A percentile compares a stretch with the other conserved stretches of the same genome.
These are phyloP conservation scores for Rhyacichthys aspro DNA, from an alignment of 2,797 vertebrate species.

Conservation along the genomic window DNA sequence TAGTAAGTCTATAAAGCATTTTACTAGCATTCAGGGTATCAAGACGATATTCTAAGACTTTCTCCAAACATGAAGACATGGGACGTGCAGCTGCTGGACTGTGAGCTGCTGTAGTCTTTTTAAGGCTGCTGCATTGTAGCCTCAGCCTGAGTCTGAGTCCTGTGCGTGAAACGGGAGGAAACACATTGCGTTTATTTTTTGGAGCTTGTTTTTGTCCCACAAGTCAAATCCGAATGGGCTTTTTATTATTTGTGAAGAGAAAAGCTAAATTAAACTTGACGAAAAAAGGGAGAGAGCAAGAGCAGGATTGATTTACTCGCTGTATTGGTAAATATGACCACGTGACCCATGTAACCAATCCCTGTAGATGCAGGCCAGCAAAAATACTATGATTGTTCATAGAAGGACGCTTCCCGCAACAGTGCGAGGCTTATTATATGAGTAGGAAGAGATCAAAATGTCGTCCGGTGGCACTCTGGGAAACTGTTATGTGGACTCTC, in stretches of 20 bases:
- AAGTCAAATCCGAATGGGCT: slow-evolving; percentile 37
- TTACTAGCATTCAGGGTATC: slow-evolving; percentile 78
- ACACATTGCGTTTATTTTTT: slow-evolving; percentile 24
- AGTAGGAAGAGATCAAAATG: slow-evolving; percentile 92
- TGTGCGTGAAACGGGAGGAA: slow-evolving; percentile 5
- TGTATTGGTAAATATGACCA: slow-evolving; percentile 99
- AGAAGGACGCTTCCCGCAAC: slow-evolving; percentile 91
- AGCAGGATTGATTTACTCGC: slow-evolving; percentile 95
- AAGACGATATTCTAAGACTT: slow-evolving; percentile 73
- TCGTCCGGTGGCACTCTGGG: slow-evolving; percentile 95
- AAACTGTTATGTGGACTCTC: slow-evolving; percentile 97
- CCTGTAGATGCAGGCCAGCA: slow-evolving; percentile 93
- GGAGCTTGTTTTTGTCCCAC: slow-evolving; percentile 13
- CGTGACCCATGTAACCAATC: slow-evolving; percentile 99
- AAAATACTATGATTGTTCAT: slow-evolving; percentile 98
- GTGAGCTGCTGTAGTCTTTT: slow-evolving; percentile 45
- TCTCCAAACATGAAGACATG: slow-evolving; percentile 63
- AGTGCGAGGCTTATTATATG: slow-evolving; percentile 93
- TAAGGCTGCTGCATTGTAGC: slow-evolving; percentile 78
- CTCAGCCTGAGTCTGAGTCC: slow-evolving; percentile 44
- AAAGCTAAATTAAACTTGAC: slow-evolving; percentile 72
- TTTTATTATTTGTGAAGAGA: slow-evolving; percentile 62
- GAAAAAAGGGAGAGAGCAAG: slow-evolving; percentile 68
- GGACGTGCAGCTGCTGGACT: slow-evolving; percentile 45
- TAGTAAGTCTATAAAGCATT: slow-evolving; percentile 83